Base-by-base conservation (phyloP, 2,888 invertebrate species). In the Drosophila mulleri region DNA sequence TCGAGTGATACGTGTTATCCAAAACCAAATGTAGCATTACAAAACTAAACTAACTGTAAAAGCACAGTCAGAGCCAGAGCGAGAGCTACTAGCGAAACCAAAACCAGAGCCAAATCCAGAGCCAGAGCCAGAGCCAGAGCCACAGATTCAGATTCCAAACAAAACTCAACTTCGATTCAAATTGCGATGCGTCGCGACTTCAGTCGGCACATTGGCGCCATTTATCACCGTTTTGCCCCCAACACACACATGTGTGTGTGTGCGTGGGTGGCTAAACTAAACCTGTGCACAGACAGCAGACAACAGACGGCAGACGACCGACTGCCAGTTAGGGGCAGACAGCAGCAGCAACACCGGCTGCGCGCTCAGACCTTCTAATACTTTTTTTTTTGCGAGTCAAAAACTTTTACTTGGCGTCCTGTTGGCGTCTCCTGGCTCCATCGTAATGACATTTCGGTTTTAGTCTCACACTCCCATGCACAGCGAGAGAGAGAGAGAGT, bases 201-300 rank as follows among this genome's bases (percentile, higher is more conserved):
- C 67, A 81, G 85, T 90, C 89, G 92, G 88, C 92, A 91, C 89
- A 86, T 90, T 92, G 92, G 92, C 92, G 92, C 92, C 93, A 91
- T 91, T 91, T 91, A 90, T 91, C 91, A 92, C 91, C 90, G 92
- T 20, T 50, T 89, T 88, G 79, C 76, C 67, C 80, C 72, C 42
- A 9, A 74, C 74, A 77, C 70, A 79, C 9, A 9, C 32, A 39
- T 48, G 67, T 18, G 47, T 42, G 68, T 70, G 70, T 75, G 75
- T 48, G 67, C 16, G 47, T 42, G 68, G 72, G 70, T 75, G 75
- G 72, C 81, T 73, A 81, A 83, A 73, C 81, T 75, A 81, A 83
- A 83, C 83, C 83, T 83, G 83, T 83, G 77, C 86, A 56, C 83
- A 83, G 83, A 54, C 71, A 58, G 54, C 83, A 87, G 83, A 54